Conservation (phyloP, 2,888 invertebrate species). For the Zhuqinia jingwanae region DNA sequence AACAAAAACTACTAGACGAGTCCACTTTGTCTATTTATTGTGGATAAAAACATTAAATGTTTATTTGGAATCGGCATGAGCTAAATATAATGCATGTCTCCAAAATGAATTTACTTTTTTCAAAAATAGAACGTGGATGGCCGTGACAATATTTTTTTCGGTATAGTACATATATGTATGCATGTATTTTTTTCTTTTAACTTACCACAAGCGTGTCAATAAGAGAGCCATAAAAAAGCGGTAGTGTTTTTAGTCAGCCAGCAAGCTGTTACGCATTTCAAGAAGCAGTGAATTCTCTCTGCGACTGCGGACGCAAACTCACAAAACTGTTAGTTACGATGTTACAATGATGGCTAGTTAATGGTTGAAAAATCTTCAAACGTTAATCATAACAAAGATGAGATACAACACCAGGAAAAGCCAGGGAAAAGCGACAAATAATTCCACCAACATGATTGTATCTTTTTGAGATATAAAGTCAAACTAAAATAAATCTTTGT, state of each 20-base stretch:
- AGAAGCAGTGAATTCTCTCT: neutral
- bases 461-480: too few relatives aligned
- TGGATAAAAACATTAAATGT: too few relatives aligned
- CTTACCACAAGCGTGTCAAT: constrained; percentile 30
- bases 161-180: constrained; percentile 2
- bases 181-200: neutral
- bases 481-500: too few relatives aligned
- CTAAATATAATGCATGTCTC: constrained; percentile 3
- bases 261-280: neutral
- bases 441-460: constrained; percentile 80
- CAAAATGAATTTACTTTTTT: neutral
- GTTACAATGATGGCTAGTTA: neutral
- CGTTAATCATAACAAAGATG: constrained; percentile 86
- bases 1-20: too few relatives aligned
- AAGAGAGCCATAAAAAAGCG: neutral
- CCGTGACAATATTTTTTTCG: constrained; percentile 15
- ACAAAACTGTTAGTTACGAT: neutral
- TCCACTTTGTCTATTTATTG: too few relatives aligned
- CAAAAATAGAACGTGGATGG: neutral
- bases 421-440: constrained; percentile 87
- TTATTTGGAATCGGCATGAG: neutral
- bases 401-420: constrained; percentile 86
- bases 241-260: constrained; percentile 11
- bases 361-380: constrained; percentile 81
- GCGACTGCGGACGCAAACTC: neutral